Percentiles rank a stretch among this genome's conserved stretches.
phyloP scores from a whole-genome alignment of 2,113 vertebrate genomes.

The Ancistrus triradiatus region DNA sequence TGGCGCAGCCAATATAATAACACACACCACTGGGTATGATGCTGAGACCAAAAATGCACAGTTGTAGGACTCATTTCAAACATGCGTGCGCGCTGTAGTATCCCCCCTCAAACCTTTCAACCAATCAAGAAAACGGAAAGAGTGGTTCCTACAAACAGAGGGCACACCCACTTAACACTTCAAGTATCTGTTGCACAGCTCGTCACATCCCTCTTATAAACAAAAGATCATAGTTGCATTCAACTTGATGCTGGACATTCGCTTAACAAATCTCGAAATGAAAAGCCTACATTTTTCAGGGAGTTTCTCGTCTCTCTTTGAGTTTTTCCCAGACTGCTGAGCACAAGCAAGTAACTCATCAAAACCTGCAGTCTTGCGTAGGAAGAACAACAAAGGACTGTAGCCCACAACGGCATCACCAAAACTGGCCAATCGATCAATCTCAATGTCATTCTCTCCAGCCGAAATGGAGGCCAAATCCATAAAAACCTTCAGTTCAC shows the following conservation, averaged over 20 bases:
- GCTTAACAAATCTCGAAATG: not conserved
- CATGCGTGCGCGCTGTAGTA: too few relatives aligned
- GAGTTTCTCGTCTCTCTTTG: conserved; percentile 60
- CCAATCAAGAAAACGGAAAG: conserved; percentile 59
- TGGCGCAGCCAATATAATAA: too few relatives aligned
- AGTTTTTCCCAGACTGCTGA: conserved; percentile 60
- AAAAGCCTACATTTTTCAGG: conserved; percentile 56
- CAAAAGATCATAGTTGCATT: too few relatives aligned
- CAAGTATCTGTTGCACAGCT: too few relatives aligned
- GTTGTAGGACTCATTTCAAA: too few relatives aligned
- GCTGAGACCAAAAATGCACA: too few relatives aligned
- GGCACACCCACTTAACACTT: not conserved
- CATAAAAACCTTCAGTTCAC: conserved; percentile 64
- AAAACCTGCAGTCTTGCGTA: conserved; percentile 47
- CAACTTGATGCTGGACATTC: too few relatives aligned
- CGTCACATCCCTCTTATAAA: too few relatives aligned
- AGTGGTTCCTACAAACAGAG: conserved; percentile 60
- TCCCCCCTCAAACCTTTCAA: conserved; percentile 66
- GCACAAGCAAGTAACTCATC: conserved; percentile 53
- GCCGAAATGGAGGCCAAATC: conserved; percentile 70
- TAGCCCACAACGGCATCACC: conserved; percentile 67
- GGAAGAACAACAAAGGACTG: conserved; percentile 61
- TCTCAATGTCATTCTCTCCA: conserved; percentile 70
- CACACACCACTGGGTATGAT: conserved; percentile 68
- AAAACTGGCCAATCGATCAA: conserved; percentile 67